A percentile compares a stretch with the other conserved stretches of the same genome.
phyloP scores from a whole-genome alignment of 2,888 invertebrate genomes.

The Ornithoptera alexandrae region DNA sequence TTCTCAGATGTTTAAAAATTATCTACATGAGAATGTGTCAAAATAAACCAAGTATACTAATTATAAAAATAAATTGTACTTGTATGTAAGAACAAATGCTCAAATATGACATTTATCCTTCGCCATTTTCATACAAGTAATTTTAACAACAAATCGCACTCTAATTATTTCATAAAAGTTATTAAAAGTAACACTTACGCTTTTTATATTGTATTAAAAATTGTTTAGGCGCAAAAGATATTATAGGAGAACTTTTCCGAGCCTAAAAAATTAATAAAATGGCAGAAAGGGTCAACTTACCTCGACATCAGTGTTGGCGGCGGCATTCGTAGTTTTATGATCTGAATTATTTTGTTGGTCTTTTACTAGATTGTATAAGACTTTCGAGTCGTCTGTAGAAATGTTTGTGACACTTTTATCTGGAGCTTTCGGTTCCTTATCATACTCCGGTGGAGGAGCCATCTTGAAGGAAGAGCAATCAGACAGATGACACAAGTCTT shows the following conservation, averaged over 20 bases:
- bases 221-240: constrained; percentile 9
- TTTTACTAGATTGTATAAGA: constrained; percentile 62
- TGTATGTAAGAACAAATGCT: constrained; percentile 30
- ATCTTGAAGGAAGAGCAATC: constrained; percentile 82
- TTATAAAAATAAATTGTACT: constrained; percentile 7
- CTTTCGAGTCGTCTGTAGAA: constrained; percentile 72
- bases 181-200: not conserved
- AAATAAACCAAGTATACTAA: not conserved
- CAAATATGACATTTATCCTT: constrained; percentile 55
- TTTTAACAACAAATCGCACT: constrained; percentile 32
- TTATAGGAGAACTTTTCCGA: constrained; percentile 30
- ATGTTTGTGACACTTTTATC: constrained; percentile 80
- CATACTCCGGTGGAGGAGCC: constrained; percentile 89
- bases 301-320: constrained; percentile 63
- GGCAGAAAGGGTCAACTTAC: constrained; percentile 67
- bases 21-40: no score
- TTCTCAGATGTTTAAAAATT: no score
- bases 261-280: constrained; percentile 50
- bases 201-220: constrained; percentile 11
- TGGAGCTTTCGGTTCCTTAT: constrained; percentile 87
- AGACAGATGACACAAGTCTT: constrained; percentile 80
- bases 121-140: constrained; percentile 57
- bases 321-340: constrained; percentile 57
- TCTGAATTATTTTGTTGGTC: constrained; percentile 69
- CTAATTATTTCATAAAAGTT: constrained; percentile 12